These are phyloP conservation scores for Drosophila suzukii DNA, from an alignment of 1,140 invertebrate species.

Conservation along the genomic window DNA sequence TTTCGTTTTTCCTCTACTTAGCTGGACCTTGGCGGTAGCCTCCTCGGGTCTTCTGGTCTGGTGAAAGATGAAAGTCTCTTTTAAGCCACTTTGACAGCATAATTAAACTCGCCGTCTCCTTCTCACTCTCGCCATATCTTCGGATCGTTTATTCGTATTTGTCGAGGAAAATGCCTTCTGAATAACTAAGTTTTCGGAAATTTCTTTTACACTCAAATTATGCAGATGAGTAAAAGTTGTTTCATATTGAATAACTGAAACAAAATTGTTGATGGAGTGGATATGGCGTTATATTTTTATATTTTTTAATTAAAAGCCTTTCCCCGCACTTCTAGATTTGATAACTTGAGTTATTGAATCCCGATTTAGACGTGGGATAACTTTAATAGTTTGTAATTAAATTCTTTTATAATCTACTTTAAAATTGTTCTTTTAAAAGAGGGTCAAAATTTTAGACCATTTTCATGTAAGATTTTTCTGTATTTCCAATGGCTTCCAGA, in stretches of 20 bases:
- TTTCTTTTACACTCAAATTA: conserved; percentile 50
- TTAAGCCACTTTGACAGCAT: conserved; percentile 77
- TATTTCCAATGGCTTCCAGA: too few relatives aligned
- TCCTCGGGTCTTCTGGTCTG: conserved; percentile 27
- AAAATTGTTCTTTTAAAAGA: too few relatives aligned
- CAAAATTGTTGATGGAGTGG: conserved; percentile 21
- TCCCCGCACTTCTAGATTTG: too few relatives aligned
- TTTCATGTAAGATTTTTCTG: too few relatives aligned
- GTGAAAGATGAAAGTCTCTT: conserved; percentile 80
- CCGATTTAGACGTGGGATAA: too few relatives aligned
- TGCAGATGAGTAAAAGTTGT: conserved; percentile 74
- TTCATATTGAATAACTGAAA: conserved; percentile 23
- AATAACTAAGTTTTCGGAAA: conserved; percentile 47
- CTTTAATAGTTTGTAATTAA: too few relatives aligned
- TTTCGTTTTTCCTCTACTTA: conserved; percentile 51
- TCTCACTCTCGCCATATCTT: conserved; percentile 21
- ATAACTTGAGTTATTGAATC: too few relatives aligned
- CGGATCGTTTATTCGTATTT: conserved; percentile 45
- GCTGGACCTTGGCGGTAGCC: conserved; percentile 40
- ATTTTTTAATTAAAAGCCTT: too few relatives aligned
- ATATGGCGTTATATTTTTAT: neutral
- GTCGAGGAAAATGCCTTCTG: conserved; percentile 67
- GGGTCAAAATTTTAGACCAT: too few relatives aligned
- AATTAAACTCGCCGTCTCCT: conserved; percentile 65
- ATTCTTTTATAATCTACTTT: too few relatives aligned